Evolutionary conservation across 2,113 vertebrate genomes (phyloP).

Genomic region (Psittacus erithacus): DNA sequence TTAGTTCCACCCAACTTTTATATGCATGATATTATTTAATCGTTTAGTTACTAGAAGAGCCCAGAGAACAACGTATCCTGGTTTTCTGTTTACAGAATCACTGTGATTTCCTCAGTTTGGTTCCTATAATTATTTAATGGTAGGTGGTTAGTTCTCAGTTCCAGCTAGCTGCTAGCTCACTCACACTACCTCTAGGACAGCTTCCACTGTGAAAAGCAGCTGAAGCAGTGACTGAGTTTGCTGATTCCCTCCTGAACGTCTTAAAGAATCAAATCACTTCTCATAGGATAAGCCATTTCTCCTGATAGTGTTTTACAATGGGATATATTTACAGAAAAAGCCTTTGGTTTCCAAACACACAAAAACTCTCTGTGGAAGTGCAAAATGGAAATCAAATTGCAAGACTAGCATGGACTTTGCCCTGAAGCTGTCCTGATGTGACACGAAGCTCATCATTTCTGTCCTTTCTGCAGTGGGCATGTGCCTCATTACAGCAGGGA

Average conservation of each 20-base stretch:
- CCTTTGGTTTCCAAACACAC: neutral
- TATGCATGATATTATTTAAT: neutral
- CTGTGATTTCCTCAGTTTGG: neutral
- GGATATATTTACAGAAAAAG: neutral
- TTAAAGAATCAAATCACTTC: neutral
- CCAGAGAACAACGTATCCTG: neutral
- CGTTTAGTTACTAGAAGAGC: neutral
- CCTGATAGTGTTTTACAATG: neutral
- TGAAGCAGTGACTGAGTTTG: neutral
- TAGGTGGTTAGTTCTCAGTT: neutral
- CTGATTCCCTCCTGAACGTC: neutral
- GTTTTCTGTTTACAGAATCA: neutral
- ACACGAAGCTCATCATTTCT: neutral
- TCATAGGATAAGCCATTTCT: neutral
- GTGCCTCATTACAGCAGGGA: neutral
- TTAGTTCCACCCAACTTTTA: neutral
- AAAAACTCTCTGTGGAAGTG: neutral
- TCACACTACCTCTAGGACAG: neutral
- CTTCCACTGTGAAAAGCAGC: neutral
- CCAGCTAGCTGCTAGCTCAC: fast-evolving
- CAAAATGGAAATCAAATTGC: neutral
- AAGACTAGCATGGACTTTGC: neutral
- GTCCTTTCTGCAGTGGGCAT: neutral
- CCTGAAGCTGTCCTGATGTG: neutral
- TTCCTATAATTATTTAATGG: conserved; percentile 11